Conservation (phyloP, 1,140 invertebrate genomes). For the Lanistes nyassanus region DNA sequence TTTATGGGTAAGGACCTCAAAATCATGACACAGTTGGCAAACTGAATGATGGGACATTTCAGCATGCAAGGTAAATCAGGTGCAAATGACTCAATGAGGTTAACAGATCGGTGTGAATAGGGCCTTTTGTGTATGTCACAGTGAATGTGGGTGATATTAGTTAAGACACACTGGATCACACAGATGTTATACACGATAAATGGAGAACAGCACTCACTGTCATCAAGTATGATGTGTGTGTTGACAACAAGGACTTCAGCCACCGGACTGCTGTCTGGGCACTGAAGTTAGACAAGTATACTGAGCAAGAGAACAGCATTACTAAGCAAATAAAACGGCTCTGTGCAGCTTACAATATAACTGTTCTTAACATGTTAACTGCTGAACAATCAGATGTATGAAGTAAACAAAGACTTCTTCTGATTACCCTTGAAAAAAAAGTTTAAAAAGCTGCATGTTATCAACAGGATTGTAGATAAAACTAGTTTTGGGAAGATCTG, state of each 20-base stretch:
- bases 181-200: too few species aligned
- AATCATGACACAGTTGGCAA: too few species aligned
- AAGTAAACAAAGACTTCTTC: neutral
- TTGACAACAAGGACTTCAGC: conserved; percentile 56
- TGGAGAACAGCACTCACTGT: conserved; percentile 63
- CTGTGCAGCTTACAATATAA: neutral
- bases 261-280: conserved; percentile 48
- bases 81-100: too few species aligned
- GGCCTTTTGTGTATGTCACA: too few species aligned
- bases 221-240: conserved; percentile 63
- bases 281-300: conserved; percentile 41
- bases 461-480: neutral
- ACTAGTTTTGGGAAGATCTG: too few species aligned
- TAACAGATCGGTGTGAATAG: too few species aligned
- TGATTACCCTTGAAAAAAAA: neutral
- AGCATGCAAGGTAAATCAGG: too few species aligned
- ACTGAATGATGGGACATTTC: too few species aligned
- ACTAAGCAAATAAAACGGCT: neutral
- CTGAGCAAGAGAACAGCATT: conserved; percentile 1
- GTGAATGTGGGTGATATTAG: too few species aligned
- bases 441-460: neutral
- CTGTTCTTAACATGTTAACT: neutral
- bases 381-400: neutral
- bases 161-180: too few species aligned
- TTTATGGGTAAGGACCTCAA: too few species aligned